Evolutionary conservation across 2,113 vertebrate species (phyloP).

Genomic region (Guaruba guarouba): DNA sequence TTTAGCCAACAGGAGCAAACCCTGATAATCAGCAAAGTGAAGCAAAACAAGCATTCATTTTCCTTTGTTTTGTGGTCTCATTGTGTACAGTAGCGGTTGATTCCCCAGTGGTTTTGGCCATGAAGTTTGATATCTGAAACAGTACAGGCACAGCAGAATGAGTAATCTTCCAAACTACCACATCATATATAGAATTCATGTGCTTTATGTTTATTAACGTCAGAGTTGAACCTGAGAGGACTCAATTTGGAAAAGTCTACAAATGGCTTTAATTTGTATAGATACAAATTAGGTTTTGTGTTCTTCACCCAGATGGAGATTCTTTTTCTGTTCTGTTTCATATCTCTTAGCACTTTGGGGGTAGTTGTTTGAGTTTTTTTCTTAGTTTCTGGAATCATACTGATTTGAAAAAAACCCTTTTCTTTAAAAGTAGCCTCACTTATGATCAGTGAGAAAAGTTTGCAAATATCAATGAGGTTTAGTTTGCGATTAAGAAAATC

Average conservation of each 20-base stretch:
- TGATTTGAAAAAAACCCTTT: neutral
- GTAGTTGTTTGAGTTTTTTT: fast-evolving
- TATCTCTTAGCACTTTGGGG: neutral
- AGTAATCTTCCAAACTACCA: neutral
- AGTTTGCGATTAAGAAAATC: neutral
- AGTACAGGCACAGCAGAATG: neutral
- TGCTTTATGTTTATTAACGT: neutral
- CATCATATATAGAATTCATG: neutral
- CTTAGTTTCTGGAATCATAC: neutral
- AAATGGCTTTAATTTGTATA: neutral
- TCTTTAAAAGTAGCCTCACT: neutral
- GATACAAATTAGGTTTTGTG: neutral
- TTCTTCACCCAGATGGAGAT: neutral
- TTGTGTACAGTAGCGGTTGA: neutral
- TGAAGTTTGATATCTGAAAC: neutral
- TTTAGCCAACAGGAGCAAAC: neutral
- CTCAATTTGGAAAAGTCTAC: neutral
- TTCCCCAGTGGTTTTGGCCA: neutral
- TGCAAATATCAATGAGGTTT: neutral
- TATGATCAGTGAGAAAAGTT: neutral
- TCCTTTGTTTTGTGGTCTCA: neutral
- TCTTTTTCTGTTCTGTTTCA: neutral
- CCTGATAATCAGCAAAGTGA: neutral
- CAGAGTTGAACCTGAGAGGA: neutral
- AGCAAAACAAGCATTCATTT: neutral